These are phyloP conservation scores for Crypturellus tataupa DNA, from an alignment of 2,797 vertebrate genomes.

Conservation along the genomic window DNA sequence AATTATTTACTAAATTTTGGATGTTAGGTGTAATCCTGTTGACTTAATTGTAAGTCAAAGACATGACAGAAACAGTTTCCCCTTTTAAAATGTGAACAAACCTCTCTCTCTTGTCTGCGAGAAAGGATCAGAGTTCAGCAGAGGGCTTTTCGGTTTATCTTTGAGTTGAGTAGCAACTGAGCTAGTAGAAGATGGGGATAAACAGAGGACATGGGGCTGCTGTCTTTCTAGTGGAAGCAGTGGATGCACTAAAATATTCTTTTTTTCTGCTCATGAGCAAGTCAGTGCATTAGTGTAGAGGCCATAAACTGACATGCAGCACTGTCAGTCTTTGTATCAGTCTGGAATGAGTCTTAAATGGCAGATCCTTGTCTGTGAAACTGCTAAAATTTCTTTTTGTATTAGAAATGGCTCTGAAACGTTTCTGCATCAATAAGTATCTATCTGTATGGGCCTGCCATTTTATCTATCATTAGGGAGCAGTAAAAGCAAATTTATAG, in stretches of 20 bases:
- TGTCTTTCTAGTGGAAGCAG: neutral
- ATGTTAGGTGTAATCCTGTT: neutral
- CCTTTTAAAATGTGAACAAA: neutral
- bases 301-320: neutral
- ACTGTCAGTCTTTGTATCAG: neutral
- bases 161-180: neutral
- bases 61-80: neutral
- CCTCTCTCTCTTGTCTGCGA: neutral
- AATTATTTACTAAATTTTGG: neutral
- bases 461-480: neutral
- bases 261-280: neutral
- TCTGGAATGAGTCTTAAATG: neutral
- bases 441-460: neutral
- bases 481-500: neutral
- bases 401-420: neutral
- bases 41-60: neutral
- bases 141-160: neutral
- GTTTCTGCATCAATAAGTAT: neutral
- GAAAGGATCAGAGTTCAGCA: neutral
- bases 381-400: neutral
- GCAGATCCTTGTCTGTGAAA: neutral
- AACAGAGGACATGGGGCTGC: neutral
- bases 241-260: neutral
- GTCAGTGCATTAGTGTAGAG: neutral
- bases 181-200: neutral